Percentiles rank a stretch among this genome's conserved stretches.
Conservation (phyloP, 2,888 invertebrate genomes). For the Ormyrus labotus region DNA sequence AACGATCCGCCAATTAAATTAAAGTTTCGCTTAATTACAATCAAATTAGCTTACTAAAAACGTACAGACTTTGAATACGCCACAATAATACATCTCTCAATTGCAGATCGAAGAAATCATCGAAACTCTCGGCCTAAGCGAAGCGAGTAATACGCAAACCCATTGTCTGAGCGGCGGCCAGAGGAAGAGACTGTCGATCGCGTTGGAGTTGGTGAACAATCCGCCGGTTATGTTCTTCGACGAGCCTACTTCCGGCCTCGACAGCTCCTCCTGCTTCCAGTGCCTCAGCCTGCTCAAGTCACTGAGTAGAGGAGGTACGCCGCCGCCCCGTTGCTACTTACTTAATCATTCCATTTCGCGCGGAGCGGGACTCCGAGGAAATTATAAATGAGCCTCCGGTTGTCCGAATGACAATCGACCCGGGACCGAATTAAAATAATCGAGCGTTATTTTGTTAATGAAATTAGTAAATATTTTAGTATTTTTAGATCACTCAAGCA, state of each 20-base stretch:
- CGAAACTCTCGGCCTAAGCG: constrained; percentile 88
- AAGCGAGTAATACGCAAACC: constrained; percentile 87
- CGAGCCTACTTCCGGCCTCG: constrained; percentile 94
- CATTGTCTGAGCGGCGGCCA: constrained; percentile 93
- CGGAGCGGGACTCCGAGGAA: too few relatives aligned
- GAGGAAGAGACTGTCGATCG: constrained; percentile 92
- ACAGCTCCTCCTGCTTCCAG: constrained; percentile 96
- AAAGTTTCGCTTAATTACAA: not conserved
- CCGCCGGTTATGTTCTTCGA: constrained; percentile 99
- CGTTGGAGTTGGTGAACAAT: constrained; percentile 94
- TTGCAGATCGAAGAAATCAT: constrained; percentile 84
- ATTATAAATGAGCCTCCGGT: too few relatives aligned
- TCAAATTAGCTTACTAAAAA: not conserved
- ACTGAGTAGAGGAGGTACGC: constrained; percentile 85
- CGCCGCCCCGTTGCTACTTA: not conserved
- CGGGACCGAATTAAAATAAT: too few relatives aligned
- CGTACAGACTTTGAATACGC: not conserved
- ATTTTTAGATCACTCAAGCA: too few relatives aligned
- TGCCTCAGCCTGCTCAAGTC: constrained; percentile 92
- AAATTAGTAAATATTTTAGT: too few relatives aligned
- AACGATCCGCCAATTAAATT: not conserved
- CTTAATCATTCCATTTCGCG: not conserved
- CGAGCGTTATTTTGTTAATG: too few relatives aligned
- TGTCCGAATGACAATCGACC: too few relatives aligned
- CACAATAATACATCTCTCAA: not conserved